Evolutionary conservation across 1,140 invertebrate species (phyloP), one percentile per base, ranked within the genome.

Genomic region (Andrena cerasifolii): DNA sequence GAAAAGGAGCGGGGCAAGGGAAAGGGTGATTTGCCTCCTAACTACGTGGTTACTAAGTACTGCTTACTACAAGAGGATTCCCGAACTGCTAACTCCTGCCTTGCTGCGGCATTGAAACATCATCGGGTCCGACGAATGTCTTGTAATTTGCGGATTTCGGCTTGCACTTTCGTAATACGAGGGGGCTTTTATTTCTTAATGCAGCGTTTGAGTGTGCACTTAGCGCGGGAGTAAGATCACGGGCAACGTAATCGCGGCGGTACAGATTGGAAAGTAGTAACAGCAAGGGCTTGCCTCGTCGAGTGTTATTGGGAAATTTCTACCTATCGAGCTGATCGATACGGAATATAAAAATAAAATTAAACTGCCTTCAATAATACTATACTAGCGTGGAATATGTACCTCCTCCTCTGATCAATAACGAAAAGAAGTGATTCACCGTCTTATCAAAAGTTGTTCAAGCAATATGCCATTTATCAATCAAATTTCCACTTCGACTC

Each of bases 1-100:
- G 53, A 58, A 26, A 33, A 58, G 24, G 14, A 28, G 21, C 0
- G 2, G 21, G 10, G 10, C 6, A 47, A 47, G 21, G n/a, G 16
- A 49, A 2, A n/a, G 61, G 73, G 12, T 59, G 65, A 76, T 59
- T 58, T 68, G 63, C 65, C 26, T 36, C 73, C 53, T 56, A 74
- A 79, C 61, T 79, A 78, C 47, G 59, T 16, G 45, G 43, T 72
- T 63, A n/a, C 59, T 74, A 74, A 78, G 59, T 78, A 74, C 40
- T 63, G 51, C 70, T 74, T 65, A 59, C 40, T 56, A 70, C 66
- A 77, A 77, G 75, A 71, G 75, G 75, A 71, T 77, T 71, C n/a
- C 66, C 56, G 10, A 71, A 71, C 45, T 77, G 56, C 47, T 43
- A 71, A 77, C 33, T 70, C 74, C 56, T 24, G 33, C 26, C 67